phyloP scores from a whole-genome alignment of 2,888 invertebrate genomes.

The Drosophila leonis region DNA sequence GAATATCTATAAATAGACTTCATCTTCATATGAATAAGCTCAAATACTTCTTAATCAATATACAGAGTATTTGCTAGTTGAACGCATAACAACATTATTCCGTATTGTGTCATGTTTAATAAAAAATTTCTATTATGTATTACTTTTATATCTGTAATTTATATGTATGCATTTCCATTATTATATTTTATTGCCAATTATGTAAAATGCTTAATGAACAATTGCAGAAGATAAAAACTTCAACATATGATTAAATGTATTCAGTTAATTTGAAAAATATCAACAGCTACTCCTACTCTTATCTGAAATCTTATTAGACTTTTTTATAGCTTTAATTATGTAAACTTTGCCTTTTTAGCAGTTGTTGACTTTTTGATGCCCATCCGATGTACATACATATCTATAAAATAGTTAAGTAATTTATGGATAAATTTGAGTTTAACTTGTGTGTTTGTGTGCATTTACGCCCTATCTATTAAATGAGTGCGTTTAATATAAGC shows the following conservation, averaged over 20 bases:
- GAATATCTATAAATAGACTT: too few relatives aligned
- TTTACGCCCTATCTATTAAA: conserved; percentile 30
- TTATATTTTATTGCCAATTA: not conserved
- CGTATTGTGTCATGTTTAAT: too few relatives aligned
- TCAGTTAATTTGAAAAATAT: not conserved
- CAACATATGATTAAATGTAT: not conserved
- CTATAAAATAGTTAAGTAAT: conserved; percentile 29
- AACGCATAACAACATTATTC: not conserved
- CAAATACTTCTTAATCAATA: too few relatives aligned
- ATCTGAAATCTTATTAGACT: not conserved
- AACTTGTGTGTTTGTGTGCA: conserved; percentile 1
- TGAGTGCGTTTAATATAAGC: conserved; percentile 33
- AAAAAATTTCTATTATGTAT: not conserved
- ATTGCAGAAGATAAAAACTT: conserved; percentile 4
- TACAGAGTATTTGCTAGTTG: not conserved
- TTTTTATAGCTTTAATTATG: not conserved
- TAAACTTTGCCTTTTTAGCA: conserved; percentile 45
- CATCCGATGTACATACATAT: not conserved
- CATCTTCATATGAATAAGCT: too few relatives aligned
- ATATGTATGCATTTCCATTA: not conserved
- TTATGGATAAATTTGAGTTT: conserved; percentile 46
- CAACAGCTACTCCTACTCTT: not conserved
- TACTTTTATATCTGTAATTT: not conserved
- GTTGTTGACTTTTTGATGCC: conserved; percentile 2
- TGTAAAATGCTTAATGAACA: not conserved